Evolutionary conservation across 2,888 invertebrate genomes (phyloP), one percentile per base, ranked within the genome.

Genomic region (Pilophorus perplexus): DNA sequence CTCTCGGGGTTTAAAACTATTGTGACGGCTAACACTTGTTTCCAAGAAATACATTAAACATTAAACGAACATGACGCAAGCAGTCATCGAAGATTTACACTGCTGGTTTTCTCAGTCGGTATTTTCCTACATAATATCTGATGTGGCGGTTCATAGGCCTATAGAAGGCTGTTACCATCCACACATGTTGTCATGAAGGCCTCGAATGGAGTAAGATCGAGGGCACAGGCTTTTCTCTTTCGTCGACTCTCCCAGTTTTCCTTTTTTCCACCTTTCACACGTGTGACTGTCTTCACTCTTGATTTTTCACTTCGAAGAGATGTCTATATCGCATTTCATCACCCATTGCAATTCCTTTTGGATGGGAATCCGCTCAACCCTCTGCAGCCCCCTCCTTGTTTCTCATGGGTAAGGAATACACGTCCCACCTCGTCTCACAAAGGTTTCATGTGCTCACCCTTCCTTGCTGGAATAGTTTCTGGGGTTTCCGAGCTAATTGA

Each of bases 241-340:
- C 55, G 38, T 37, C n/a, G n/a, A 55, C 55, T 55, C 55, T 55
- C 55, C 37, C 55, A 55, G 28, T 55, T 55, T 55, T 37, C 55
- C 55, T 55, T 55, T 55, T 55, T 55, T 55, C 33, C 55, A 37
- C 55, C 55, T 55, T 55, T 55, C 55, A 55, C 55, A 55, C 55
- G 55, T 55, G 55, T 55, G 37, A 28, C 55, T 55, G 55, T 55
- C 55, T 55, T 55, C 55, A 55, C 55, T 55, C 55, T 55, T 55
- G 55, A 22, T 55, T 55, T 55, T 55, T 37, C 38, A 46, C 46
- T 37, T 37, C 55, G 28, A 22, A 37, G 37, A 55, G 55, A 55
- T 38, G 55, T 55, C 55, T 55, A 28, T 55, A 55, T 55, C 46
- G 37, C 55, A 33, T 55, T 55, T 55, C 55, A 55, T 55, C 55